A percentile compares a stretch with the other conserved stretches of the same genome.
Conservation (phyloP, 2,113 vertebrate genomes). For the Prionailurus viverrinus region DNA sequence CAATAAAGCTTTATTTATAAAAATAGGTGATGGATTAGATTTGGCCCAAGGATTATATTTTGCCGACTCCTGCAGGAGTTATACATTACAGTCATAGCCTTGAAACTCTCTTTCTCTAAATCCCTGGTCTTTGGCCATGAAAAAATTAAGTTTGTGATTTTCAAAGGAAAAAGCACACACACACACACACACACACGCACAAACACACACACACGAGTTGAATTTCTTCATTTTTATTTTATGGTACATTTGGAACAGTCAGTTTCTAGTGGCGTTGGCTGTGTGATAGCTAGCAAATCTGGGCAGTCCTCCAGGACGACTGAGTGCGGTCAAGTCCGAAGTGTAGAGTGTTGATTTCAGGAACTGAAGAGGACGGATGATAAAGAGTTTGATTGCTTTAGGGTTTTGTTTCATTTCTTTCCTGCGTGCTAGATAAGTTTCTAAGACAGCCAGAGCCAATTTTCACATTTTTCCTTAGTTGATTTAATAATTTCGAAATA, state of each 20-base stretch:
- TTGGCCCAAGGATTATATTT: not conserved
- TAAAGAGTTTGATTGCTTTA: not conserved
- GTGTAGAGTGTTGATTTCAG: not conserved
- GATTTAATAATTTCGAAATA: conserved; percentile 20
- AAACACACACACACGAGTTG: not conserved
- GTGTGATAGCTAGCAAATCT: not conserved
- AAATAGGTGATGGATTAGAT: not conserved
- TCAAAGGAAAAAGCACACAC: not conserved
- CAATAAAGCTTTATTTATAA: conserved; percentile 16
- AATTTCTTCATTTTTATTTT: conserved; percentile 24
- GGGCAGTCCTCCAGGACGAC: not conserved
- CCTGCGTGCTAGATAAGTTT: not conserved
- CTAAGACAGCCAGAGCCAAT: not conserved
- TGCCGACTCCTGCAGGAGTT: not conserved
- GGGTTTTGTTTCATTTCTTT: not conserved
- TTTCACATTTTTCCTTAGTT: conserved; percentile 25
- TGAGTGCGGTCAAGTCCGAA: not conserved
- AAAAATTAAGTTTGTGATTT: not conserved
- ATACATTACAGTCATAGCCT: not conserved
- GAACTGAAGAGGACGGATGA: not conserved
- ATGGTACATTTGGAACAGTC: not conserved
- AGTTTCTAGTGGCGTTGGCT: not conserved
- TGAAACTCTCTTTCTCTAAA: not conserved
- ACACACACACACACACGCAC: not conserved
- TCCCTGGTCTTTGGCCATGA: not conserved